A percentile compares a stretch with the other conserved stretches of the same genome.
Conservation (phyloP, 2,113 vertebrate species). For the Baryphthengus martii region DNA sequence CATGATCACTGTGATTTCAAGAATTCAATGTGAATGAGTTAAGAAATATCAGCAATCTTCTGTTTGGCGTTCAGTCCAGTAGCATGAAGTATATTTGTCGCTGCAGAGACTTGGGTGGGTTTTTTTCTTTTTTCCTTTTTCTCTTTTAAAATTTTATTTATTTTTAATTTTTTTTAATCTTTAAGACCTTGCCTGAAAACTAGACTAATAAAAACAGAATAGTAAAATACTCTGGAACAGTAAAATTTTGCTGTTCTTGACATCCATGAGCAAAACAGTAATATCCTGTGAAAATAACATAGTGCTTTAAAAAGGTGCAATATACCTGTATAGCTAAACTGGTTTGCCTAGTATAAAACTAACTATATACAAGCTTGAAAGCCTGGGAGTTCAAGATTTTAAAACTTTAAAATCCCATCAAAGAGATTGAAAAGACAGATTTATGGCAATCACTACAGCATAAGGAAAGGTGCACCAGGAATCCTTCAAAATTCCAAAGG, state of each 20-base stretch:
- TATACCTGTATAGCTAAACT: conserved; percentile 76
- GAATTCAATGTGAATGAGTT: conserved; percentile 68
- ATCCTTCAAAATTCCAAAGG: conserved; percentile 78
- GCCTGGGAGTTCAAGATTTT: conserved; percentile 75
- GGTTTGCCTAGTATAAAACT: conserved; percentile 80
- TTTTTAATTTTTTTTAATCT: background rate
- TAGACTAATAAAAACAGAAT: conserved; percentile 79
- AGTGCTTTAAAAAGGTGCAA: conserved; percentile 82
- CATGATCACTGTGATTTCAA: conserved; percentile 66
- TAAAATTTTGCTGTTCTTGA: conserved; percentile 79
- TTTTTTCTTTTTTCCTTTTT: conserved; percentile 50
- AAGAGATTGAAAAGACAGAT: conserved; percentile 76
- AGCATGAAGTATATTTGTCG: conserved; percentile 55
- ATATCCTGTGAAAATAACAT: conserved; percentile 77
- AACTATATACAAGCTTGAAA: conserved; percentile 80
- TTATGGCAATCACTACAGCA: conserved; percentile 80
- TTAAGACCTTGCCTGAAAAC: conserved; percentile 78
- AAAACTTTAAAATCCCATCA: conserved; percentile 80
- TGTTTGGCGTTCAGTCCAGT: conserved; percentile 65
- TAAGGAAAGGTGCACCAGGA: conserved; percentile 85
- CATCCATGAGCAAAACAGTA: conserved; percentile 81
- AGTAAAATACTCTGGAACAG: conserved; percentile 82
- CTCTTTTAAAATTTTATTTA: conserved; percentile 49
- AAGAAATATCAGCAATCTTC: conserved; percentile 65
- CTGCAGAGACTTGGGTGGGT: conserved; percentile 67